Evolutionary conservation across 1,140 invertebrate species (phyloP).

Genomic region (Platyscapa corneri): DNA sequence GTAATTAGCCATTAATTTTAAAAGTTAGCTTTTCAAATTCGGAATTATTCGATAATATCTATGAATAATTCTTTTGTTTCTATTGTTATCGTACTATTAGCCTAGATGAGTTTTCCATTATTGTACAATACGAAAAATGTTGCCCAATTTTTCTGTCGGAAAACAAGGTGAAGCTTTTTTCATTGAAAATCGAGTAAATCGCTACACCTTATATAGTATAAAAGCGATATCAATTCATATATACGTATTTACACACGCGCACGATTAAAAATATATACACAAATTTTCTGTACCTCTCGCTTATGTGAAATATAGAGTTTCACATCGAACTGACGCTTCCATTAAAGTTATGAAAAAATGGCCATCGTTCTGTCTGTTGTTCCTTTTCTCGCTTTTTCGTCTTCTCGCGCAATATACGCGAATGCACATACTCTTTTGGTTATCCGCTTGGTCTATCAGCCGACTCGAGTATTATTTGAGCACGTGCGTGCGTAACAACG

Average conservation of each 20-base stretch:
- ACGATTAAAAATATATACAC: neutral
- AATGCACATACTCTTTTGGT: conserved; percentile 16
- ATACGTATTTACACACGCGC: neutral
- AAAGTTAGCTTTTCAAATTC: no score
- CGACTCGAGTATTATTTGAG: neutral
- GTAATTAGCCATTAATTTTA: neutral
- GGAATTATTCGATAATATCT: neutral
- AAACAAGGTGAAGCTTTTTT: conserved; percentile 17
- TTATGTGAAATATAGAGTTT: conserved; percentile 16
- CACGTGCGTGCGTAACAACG: no score
- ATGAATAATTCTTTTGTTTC: conserved; percentile 14
- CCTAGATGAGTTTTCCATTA: neutral
- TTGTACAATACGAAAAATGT: neutral
- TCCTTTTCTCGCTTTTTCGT: neutral
- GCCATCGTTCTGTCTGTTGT: neutral
- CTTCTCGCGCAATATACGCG: neutral
- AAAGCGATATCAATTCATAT: neutral
- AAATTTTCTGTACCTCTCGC: neutral
- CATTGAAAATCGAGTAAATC: conserved; percentile 34
- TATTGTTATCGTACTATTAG: neutral
- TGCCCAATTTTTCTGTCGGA: neutral
- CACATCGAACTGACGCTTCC: conserved; percentile 39
- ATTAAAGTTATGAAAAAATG: conserved; percentile 53
- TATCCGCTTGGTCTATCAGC: conserved; percentile 41
- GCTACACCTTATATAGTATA: conserved; percentile 22